Conservation (phyloP, 2,113 vertebrate genomes). For the Alligator mississippiensis region DNA sequence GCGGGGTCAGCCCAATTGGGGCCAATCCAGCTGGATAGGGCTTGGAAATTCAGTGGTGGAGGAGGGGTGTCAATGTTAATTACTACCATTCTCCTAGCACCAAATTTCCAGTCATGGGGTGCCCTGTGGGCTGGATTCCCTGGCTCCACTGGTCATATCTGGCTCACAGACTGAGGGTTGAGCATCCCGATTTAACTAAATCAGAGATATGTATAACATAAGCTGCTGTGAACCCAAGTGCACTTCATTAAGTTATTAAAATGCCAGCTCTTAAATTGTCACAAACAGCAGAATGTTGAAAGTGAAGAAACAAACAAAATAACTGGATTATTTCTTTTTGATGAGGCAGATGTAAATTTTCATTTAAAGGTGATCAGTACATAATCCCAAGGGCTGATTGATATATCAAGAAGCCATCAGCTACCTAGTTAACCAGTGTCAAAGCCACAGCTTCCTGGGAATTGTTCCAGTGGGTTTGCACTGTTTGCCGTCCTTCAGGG, state of each 20-base stretch:
- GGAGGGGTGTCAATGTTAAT: too few relatives aligned
- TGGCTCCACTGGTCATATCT: too few relatives aligned
- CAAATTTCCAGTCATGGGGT: too few relatives aligned
- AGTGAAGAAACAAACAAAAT: not conserved
- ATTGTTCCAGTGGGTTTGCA: rapidly evolving
- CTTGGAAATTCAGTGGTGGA: too few relatives aligned
- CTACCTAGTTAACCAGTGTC: not conserved
- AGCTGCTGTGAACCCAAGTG: too few relatives aligned
- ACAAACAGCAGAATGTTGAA: not conserved
- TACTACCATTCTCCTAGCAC: too few relatives aligned
- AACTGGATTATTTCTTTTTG: not conserved
- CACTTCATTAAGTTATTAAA: not conserved
- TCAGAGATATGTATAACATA: too few relatives aligned
- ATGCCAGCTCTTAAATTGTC: not conserved
- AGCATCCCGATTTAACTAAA: too few relatives aligned
- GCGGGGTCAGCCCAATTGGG: too few relatives aligned
- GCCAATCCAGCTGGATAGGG: too few relatives aligned
- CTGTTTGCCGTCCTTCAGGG: not conserved
- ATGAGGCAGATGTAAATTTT: not conserved
- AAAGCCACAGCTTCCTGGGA: not conserved
- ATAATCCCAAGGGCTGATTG: not conserved
- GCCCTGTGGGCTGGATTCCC: too few relatives aligned
- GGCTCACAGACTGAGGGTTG: too few relatives aligned
- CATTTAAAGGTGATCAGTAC: not conserved
- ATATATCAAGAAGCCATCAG: not conserved